Evolutionary conservation across 2,888 invertebrate species (phyloP), one percentile per base, ranked within the genome.

Genomic region (Panopea generosa): DNA sequence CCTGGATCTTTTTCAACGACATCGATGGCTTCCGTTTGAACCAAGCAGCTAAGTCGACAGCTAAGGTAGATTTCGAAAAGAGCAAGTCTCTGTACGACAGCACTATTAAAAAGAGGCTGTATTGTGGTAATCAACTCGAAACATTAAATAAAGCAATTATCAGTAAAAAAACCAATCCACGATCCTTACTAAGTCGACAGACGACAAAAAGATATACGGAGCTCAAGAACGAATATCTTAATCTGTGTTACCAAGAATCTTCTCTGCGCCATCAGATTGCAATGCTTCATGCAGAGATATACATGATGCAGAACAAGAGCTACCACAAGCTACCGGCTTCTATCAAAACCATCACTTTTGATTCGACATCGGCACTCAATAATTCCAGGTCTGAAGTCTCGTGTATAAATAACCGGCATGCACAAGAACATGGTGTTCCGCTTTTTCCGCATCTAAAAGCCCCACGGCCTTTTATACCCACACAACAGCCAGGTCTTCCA

Each of bases 181-280:
- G 76, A 24, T 38, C 62, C 16, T 53, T 67, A 2, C 47, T 71
- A 1, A 73, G 57, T 65, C 47, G 59, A 0, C 76, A 82, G 18
- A 76, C 65, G 2, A 71, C 73, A 7, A 67, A 40, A 11, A 75
- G 71, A 55, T 82, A 78, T 45, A 29, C 62, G 9, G 68, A 70
- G 33, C 53, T 84, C n/a, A 78, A 82, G 43, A 69, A 66, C n/a
- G 79, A 85, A 9, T 85, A 85, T 53, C 57, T 69, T 16, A 81
- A 68, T 2, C 57, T 84, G 2, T 82, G 82, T 38, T 68, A 74
- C 24, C 78, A 84, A 49, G 82, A 85, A 49, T 69, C 83, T 1
- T 33, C 66, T 0, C 59, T 85, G 7, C 72, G 79, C 24, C 79
- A 82, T 38, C 75, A 85, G 29, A 84, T 85, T 14, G 83, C 79